Evolutionary conservation across 2,888 invertebrate species (phyloP).

Genomic region (Poecilus cupreus): DNA sequence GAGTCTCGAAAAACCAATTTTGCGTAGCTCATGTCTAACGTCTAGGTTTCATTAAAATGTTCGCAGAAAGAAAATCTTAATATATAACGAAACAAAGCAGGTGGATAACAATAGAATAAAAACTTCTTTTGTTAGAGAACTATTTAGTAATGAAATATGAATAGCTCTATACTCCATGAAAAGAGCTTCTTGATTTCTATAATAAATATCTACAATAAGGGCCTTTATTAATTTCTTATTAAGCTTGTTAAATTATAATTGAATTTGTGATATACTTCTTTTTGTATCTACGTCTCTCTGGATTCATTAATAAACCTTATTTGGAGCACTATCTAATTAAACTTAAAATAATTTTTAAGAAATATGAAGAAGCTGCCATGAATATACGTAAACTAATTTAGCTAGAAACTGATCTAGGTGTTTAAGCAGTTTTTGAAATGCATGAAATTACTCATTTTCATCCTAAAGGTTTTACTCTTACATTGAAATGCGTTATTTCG

Average conservation of each 20-base stretch:
- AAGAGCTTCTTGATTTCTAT: conserved; percentile 9
- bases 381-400: too few relatives aligned
- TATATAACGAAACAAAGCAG: conserved; percentile 15
- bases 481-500: too few relatives aligned
- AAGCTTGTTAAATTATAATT: conserved; percentile 14
- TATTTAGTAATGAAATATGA: conserved; percentile 30
- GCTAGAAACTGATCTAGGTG: too few relatives aligned
- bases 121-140: conserved; percentile 9
- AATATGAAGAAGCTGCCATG: too few relatives aligned
- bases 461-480: too few relatives aligned
- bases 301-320: too few relatives aligned
- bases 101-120: conserved; percentile 12
- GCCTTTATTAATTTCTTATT: conserved; percentile 11
- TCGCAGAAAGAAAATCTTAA: conserved; percentile 2
- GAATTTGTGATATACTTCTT: not conserved
- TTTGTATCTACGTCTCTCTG: too few relatives aligned
- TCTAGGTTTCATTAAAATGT: conserved; percentile 4
- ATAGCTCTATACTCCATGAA: not conserved
- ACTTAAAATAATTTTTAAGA: too few relatives aligned
- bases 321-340: too few relatives aligned
- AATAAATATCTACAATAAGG: not conserved
- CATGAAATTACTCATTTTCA: too few relatives aligned
- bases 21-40: not conserved
- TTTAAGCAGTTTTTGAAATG: too few relatives aligned
- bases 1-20: conserved; percentile 2